Evolutionary conservation across 1,140 invertebrate genomes (phyloP).

Genomic region (Metopolophium dirhodum): DNA sequence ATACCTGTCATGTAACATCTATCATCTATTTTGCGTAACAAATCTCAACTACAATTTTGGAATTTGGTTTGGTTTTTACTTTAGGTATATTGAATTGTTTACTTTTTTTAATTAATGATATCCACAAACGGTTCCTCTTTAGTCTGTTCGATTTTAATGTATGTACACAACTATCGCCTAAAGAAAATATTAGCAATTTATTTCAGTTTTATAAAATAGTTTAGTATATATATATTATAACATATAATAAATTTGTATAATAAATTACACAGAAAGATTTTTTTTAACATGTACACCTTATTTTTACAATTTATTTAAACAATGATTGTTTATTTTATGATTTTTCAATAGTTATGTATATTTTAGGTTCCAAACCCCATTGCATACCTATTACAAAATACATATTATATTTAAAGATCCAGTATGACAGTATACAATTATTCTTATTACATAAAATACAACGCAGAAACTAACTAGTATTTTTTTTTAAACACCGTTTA

Average conservation of each 20-base stretch:
- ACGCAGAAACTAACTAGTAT: too few relatives aligned
- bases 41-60: slow-evolving; percentile 72
- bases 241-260: background rate
- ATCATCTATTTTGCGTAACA: slow-evolving; percentile 76
- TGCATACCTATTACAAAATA: too few relatives aligned
- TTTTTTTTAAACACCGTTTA: too few relatives aligned
- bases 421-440: too few relatives aligned
- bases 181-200: background rate
- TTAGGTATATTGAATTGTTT: slow-evolving; percentile 52
- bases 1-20: slow-evolving; percentile 82
- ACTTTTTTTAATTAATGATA: slow-evolving; percentile 45
- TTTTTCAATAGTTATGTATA: too few relatives aligned
- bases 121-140: slow-evolving; percentile 44
- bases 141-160: slow-evolving; percentile 39
- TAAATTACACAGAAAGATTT: background rate
- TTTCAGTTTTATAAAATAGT: background rate
- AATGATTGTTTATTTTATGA: too few relatives aligned
- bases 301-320: too few relatives aligned
- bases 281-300: too few relatives aligned
- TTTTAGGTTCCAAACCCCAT: too few relatives aligned
- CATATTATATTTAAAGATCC: too few relatives aligned
- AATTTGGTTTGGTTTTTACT: slow-evolving; percentile 27
- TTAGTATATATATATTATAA: background rate
- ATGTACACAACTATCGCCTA: slow-evolving; percentile 33
- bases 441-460: too few relatives aligned